phyloP scores from a whole-genome alignment of 2,113 vertebrate genomes.

The Hypomesus transpacificus region DNA sequence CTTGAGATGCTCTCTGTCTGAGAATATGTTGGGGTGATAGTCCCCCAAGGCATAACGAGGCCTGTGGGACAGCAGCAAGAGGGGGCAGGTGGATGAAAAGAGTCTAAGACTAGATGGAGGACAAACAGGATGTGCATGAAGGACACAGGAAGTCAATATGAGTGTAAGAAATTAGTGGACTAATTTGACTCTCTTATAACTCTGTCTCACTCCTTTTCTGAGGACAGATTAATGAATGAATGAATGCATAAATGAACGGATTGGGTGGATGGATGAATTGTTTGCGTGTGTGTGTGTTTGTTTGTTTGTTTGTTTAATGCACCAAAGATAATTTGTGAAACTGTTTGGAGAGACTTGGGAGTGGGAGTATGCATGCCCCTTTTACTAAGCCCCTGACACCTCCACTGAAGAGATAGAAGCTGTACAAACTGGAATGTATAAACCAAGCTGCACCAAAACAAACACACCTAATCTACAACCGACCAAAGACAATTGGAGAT shows the following conservation, averaged over 20 bases:
- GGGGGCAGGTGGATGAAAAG: constrained; percentile 44
- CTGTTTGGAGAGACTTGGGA: constrained; percentile 57
- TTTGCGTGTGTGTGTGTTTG: constrained; percentile 33
- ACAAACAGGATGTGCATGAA: constrained; percentile 13
- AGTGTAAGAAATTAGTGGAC: constrained; percentile 46
- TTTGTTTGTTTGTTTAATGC: constrained; percentile 30
- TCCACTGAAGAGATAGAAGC: constrained; percentile 63
- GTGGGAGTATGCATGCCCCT: constrained; percentile 43
- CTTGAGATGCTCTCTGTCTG: neutral
- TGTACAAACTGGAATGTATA: constrained; percentile 74
- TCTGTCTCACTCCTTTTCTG: constrained; percentile 55
- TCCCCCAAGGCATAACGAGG: neutral
- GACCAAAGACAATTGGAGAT: constrained; percentile 73
- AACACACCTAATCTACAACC: constrained; percentile 34
- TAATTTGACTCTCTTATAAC: constrained; percentile 62
- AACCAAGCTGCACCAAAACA: constrained; percentile 67
- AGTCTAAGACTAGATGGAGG: constrained; percentile 42
- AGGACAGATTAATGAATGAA: constrained; percentile 36
- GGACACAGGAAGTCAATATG: constrained; percentile 24
- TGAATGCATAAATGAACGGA: constrained; percentile 45
- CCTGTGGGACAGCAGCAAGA: constrained; percentile 21
- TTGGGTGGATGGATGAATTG: constrained; percentile 32
- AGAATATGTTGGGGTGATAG: too few relatives aligned
- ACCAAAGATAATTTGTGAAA: constrained; percentile 64
- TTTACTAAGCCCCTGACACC: constrained; percentile 45